Conservation (phyloP, 2,888 invertebrate genomes). For the Aphidoletes aphidimyza region DNA sequence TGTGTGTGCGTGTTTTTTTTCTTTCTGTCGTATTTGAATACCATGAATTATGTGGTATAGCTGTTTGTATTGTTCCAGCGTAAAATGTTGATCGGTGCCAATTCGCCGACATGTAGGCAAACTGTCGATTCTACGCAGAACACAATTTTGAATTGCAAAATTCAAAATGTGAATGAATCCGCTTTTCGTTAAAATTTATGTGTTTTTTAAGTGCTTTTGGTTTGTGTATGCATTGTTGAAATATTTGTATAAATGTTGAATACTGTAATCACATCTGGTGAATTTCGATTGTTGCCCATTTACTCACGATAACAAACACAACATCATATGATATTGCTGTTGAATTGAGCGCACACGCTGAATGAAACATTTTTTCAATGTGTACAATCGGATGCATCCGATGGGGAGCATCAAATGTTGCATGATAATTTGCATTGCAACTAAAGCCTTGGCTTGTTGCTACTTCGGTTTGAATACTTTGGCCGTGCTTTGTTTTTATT, state of each 20-base stretch:
- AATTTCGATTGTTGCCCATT: no score
- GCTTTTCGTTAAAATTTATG: slow-evolving; percentile 32
- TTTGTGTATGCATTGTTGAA: not conserved
- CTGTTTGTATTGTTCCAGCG: not conserved
- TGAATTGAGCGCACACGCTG: no score
- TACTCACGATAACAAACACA: no score
- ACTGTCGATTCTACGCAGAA: not conserved
- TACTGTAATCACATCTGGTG: not conserved
- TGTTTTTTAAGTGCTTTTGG: not conserved
- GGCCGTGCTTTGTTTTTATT: no score
- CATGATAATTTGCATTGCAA: slow-evolving; percentile 22
- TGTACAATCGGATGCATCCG: not conserved
- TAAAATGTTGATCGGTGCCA: not conserved
- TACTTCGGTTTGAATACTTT: no score
- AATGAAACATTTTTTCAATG: no score
- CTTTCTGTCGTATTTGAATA: no score
- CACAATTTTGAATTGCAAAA: not conserved
- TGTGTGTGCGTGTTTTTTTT: no score
- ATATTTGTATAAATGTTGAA: slow-evolving; percentile 12
- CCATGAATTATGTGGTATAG: not conserved
- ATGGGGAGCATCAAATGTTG: slow-evolving; percentile 37
- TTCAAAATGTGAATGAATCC: slow-evolving; percentile 1
- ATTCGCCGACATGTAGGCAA: not conserved
- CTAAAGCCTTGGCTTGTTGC: no score
- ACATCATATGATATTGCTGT: no score